Evolutionary conservation across 1,140 invertebrate species (phyloP).

Genomic region (Nephila pilipes): DNA sequence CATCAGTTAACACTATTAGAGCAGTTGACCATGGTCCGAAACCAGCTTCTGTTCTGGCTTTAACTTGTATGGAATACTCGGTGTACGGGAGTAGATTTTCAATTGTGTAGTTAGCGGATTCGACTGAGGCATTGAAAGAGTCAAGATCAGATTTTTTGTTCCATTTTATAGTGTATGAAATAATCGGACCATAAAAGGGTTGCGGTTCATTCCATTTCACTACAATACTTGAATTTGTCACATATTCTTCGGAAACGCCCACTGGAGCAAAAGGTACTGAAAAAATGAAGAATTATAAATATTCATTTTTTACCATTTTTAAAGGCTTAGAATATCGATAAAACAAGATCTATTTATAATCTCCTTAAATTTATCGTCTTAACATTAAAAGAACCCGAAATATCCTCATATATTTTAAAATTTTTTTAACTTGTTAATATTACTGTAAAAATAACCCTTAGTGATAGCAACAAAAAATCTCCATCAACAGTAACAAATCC

Average conservation of each 20-base stretch:
- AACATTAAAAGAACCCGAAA: no score
- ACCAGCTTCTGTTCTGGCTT: slow-evolving; percentile 82
- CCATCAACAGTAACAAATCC: no score
- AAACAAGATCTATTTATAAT: no score
- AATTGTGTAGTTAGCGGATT: background rate
- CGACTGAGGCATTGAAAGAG: background rate
- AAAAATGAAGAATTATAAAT: no score
- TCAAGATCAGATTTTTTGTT: background rate
- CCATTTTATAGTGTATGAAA: slow-evolving; percentile 4
- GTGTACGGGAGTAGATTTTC: slow-evolving; percentile 78
- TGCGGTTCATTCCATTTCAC: slow-evolving; percentile 16
- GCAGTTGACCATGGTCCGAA: slow-evolving; percentile 80
- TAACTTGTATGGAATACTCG: slow-evolving; percentile 82
- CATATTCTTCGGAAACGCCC: background rate
- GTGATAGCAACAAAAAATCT: no score
- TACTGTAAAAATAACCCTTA: no score
- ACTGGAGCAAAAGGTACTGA: background rate
- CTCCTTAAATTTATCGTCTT: no score
- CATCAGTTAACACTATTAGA: slow-evolving; percentile 78
- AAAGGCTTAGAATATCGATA: no score
- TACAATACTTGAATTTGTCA: slow-evolving; percentile 15
- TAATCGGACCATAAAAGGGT: background rate
- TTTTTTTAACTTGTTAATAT: no score
- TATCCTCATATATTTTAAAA: no score
- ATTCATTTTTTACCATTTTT: no score